A percentile compares a stretch with the other conserved stretches of the same genome.
Conservation (phyloP, 2,113 vertebrate species). For the Corapipo altera region DNA sequence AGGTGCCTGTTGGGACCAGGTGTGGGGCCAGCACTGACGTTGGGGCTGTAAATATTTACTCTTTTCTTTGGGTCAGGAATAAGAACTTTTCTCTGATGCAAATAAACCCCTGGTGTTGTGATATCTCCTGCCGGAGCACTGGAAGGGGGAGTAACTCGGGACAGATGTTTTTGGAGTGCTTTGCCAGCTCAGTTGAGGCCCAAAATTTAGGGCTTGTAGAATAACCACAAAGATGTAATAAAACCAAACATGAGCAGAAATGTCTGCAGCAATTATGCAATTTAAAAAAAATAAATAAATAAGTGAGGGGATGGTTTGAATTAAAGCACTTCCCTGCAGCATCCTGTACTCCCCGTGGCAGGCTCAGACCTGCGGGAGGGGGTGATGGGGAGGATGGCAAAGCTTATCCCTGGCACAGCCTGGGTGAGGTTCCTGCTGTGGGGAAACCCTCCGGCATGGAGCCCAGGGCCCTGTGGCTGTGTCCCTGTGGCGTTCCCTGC, state of each 20-base stretch:
- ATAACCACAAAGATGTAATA: constrained; percentile 53
- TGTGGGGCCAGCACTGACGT: not conserved
- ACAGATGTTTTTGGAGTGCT: constrained; percentile 30
- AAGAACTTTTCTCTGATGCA: not conserved
- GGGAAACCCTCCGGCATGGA: not conserved
- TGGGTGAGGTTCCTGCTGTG: not conserved
- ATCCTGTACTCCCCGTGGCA: accelerated
- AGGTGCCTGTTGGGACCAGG: not conserved
- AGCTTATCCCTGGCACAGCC: not conserved
- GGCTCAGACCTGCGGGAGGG: not conserved
- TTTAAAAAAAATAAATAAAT: not conserved
- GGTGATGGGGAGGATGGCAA: not conserved
- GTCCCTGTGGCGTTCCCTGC: not conserved
- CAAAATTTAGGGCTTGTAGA: constrained; percentile 51
- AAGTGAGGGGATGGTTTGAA: not conserved
- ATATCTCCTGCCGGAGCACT: not conserved
- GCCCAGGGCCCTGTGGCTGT: accelerated
- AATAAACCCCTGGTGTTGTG: not conserved
- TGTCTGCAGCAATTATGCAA: constrained; percentile 43
- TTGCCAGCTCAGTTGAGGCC: constrained; percentile 45
- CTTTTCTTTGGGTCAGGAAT: not conserved
- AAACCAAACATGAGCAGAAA: constrained; percentile 41
- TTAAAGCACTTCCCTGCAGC: constrained; percentile 2
- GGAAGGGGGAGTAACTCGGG: not conserved
- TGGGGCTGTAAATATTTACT: not conserved